Base-by-base conservation (phyloP, 2,888 invertebrate genomes). In the Argyra leucocephala region DNA sequence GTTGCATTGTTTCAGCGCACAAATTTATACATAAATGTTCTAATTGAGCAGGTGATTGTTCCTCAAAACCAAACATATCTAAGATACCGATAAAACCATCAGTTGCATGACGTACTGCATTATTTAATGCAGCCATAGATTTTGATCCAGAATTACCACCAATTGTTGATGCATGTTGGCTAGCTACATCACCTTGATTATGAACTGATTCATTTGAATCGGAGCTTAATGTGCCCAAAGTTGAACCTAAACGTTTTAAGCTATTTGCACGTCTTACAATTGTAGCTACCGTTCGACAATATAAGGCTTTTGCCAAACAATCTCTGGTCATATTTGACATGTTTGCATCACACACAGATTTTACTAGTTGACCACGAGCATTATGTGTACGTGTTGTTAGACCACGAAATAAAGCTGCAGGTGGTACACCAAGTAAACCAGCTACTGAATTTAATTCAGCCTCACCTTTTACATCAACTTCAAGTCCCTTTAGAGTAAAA, bases 11-110 rank as follows among this genome's bases (percentile, higher is more conserved):
- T 82, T 96, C 96, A 0, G 96, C 94, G 80, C 95, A 95, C 68
- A 96, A 82, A 81, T 96, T 96, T 73, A 94, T 93, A 81, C 96
- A 96, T 67, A 96, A 82, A 78, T 96, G 96, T 79, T 96, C 96
- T 72, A 96, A 82, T 71, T 92, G 91, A 73, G 91, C 89, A 1
- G 92, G 92, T 80, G 90, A 89, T 36, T 91, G 91, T 77, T 93
- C 93, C 82, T 96, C 95, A 81, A 96, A 96, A 6, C 96, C 96
- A 81, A 96, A 96, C 94, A 96, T 94, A 78, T 96, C 96, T 65
- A 96, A 82, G 74, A 96, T 94, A 60, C 95, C 95, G 70, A 96
- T 95, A 80, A 95, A 95, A 12, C 95, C 95, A 78, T 95, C 94
- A 1, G 94, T 94, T 48, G 93, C 93, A 81, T 93, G 93, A 62